Base-by-base conservation (phyloP, 2,888 invertebrate genomes). In the Leptinotarsa rubiginosa region DNA sequence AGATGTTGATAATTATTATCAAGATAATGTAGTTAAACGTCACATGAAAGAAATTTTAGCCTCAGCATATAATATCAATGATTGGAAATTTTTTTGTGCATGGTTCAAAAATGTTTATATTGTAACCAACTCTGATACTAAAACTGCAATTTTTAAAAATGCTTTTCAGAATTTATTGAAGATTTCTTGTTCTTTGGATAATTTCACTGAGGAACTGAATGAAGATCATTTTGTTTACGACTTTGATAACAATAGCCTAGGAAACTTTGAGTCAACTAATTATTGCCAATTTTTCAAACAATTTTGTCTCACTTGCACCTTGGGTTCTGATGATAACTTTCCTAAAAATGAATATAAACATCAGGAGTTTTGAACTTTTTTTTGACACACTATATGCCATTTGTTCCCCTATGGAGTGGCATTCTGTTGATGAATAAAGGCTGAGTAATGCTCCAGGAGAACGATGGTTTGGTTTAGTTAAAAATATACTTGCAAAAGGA, bases 31-130 rank as follows among this genome's bases (percentile, higher is more conserved):
- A 65, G 66, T 52, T 22, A 66, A 72, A 54, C n/a, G 47, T 31
- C 65, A 66, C 25, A 66, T 72, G 31, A 73, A 69, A 25, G 69
- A 73, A 64, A 31, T 73, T 41, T 15, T 64, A 4, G 69, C 69
- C 22, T 62, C 69, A 18, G 54, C 54, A 4, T 68, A 68, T 20
- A 68, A 68, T 68, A 68, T 72, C 1, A 67, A 72, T 52, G 13
- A 72, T 41, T 72, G 68, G 68, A 20, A 22, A 52, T 20, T 2
- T 5, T 72, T 72, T 41, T 54, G 52, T 47, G 54, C 18, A 1
- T 73, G 72, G 69, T 52, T 64, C 25, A 73, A 20, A 65, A 41
- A 52, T 65, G 47, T 69, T 52, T 64, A 31, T 47, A 31, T 62
- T 64, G 31, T 69, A 41, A 64, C 68, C 4, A 68, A 68, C 25